phyloP scores from a whole-genome alignment of 2,797 vertebrate species.

The Botia almorhae region DNA sequence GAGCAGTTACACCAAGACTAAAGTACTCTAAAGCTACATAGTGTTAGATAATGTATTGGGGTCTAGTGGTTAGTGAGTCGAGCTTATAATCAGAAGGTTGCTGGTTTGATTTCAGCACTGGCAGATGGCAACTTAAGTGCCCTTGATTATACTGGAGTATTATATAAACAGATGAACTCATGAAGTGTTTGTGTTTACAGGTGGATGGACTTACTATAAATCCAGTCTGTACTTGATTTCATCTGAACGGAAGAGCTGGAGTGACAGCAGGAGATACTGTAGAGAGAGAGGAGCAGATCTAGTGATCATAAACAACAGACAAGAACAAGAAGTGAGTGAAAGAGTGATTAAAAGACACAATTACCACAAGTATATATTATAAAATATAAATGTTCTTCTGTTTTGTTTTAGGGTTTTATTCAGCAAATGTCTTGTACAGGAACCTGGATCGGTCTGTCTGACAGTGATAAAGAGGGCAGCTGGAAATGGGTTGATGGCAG shows the following conservation, averaged over 20 bases:
- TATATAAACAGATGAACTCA: too few species aligned
- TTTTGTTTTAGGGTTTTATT: background rate
- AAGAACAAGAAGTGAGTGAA: slow-evolving; percentile 6
- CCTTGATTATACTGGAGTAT: too few species aligned
- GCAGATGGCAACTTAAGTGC: too few species aligned
- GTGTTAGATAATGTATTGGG: too few species aligned
- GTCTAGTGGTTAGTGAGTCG: too few species aligned
- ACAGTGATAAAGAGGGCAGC: background rate
- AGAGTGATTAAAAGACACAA: too few species aligned
- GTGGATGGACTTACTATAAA: background rate
- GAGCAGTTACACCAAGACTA: too few species aligned
- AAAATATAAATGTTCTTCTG: too few species aligned
- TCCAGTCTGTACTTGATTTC: background rate
- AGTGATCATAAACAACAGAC: slow-evolving; percentile 5
- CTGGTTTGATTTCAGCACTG: too few species aligned
- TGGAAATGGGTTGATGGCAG: slow-evolving; percentile 18
- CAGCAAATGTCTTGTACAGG: background rate
- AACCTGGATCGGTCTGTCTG: slow-evolving; percentile 8
- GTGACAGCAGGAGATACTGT: background rate
- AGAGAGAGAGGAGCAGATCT: background rate
- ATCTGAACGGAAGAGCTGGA: background rate
- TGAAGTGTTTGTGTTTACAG: background rate
- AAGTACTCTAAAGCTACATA: too few species aligned
- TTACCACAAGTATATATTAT: too few species aligned
- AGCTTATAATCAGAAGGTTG: too few species aligned